These are phyloP conservation scores for Epizoanthus fatuus DNA, from an alignment of 92 coral and sea anemone species.

Conservation along the genomic window DNA sequence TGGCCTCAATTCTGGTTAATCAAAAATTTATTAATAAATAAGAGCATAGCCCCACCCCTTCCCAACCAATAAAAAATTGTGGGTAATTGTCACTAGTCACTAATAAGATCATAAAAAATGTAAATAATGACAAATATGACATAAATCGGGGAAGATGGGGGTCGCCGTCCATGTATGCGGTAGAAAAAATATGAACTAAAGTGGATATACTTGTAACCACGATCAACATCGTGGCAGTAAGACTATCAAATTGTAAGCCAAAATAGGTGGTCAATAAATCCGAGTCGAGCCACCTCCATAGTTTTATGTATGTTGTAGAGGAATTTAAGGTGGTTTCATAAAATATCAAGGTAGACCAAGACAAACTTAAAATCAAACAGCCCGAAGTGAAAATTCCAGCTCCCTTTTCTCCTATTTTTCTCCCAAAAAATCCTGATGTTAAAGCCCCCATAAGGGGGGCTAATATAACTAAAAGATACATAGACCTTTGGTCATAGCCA, in stretches of 20 bases:
- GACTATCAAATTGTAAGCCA: constrained; percentile 88
- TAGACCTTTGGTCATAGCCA: constrained; percentile 49
- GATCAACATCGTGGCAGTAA: constrained; percentile 82
- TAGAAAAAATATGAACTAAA: constrained; percentile 90
- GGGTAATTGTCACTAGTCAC: constrained; percentile 87
- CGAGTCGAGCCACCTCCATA: constrained; percentile 89
- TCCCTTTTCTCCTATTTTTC: constrained; percentile 86
- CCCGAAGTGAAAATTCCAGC: constrained; percentile 90
- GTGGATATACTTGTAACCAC: constrained; percentile 78
- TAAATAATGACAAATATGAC: constrained; percentile 85
- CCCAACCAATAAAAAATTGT: constrained; percentile 93
- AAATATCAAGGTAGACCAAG: constrained; percentile 84
- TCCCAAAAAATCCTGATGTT: constrained; percentile 83
- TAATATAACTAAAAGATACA: constrained; percentile 78
- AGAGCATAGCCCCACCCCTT: constrained; percentile 91
- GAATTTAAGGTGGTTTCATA: constrained; percentile 81
- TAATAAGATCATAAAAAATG: constrained; percentile 86
- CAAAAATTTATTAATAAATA: constrained; percentile 88
- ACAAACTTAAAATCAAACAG: constrained; percentile 86
- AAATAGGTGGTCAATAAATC: constrained; percentile 80
- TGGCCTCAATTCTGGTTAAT: constrained; percentile 83
- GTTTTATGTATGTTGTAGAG: constrained; percentile 80
- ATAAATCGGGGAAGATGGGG: constrained; percentile 92
- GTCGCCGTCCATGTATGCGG: constrained; percentile 86
- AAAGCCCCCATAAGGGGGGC: constrained; percentile 89